phyloP scores from a whole-genome alignment of 2,797 vertebrate species.

The Chanos chanos region DNA sequence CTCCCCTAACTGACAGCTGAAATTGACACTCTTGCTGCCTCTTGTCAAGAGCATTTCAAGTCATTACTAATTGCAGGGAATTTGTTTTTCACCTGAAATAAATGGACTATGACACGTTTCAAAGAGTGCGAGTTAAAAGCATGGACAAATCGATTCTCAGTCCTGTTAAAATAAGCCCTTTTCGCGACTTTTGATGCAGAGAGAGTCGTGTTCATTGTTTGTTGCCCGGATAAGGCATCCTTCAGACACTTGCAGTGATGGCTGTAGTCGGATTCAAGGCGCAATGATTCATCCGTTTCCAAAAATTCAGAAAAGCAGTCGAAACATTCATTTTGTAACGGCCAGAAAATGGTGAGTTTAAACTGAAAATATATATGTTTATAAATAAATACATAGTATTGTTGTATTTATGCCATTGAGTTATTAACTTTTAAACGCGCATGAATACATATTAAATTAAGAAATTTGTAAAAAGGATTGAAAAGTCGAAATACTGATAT shows the following conservation, averaged over 20 bases:
- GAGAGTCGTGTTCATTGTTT: slow-evolving; percentile 6
- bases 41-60: slow-evolving; percentile 65
- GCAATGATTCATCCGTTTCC: too few species aligned
- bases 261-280: too few species aligned
- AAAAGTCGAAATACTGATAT: too few species aligned
- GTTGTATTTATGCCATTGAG: too few species aligned
- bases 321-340: background rate
- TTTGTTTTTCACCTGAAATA: slow-evolving; percentile 64
- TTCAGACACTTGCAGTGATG: too few species aligned
- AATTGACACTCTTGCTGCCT: slow-evolving; percentile 67
- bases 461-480: too few species aligned
- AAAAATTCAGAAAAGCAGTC: background rate
- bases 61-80: slow-evolving; percentile 68
- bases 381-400: background rate
- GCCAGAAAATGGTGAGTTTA: slow-evolving; percentile 16
- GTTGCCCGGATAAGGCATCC: too few species aligned
- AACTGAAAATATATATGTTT: background rate
- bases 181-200: slow-evolving; percentile 17
- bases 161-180: slow-evolving; percentile 25
- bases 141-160: slow-evolving; percentile 21
- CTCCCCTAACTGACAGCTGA: slow-evolving; percentile 68
- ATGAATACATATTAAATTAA: too few species aligned
- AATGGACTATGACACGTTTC: slow-evolving; percentile 44
- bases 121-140: slow-evolving; percentile 16
- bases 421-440: too few species aligned